These are phyloP conservation scores for Dichetophora obliterata DNA, from an alignment of 2,888 invertebrate genomes.

Conservation along the genomic window DNA sequence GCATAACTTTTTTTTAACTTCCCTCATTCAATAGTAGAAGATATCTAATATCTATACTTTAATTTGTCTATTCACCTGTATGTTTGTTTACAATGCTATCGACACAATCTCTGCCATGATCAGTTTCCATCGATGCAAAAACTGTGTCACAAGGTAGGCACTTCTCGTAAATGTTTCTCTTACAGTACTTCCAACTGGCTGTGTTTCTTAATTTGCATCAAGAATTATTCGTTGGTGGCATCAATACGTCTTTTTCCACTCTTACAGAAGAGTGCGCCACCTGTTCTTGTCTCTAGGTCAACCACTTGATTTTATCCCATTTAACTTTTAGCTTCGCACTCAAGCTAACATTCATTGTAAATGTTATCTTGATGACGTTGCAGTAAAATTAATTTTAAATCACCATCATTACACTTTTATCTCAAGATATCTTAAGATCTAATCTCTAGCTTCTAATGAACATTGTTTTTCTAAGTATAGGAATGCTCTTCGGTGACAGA, in stretches of 20 bases:
- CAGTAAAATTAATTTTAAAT: neutral
- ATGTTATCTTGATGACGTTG: conserved; percentile 1
- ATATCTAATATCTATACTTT: neutral
- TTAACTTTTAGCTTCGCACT: neutral
- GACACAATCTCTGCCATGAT: neutral
- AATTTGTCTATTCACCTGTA: neutral
- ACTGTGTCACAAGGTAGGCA: neutral
- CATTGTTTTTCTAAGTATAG: neutral
- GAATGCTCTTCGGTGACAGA: neutral
- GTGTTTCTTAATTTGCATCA: neutral
- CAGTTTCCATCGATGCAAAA: neutral
- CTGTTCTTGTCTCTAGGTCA: neutral
- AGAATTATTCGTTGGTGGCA: neutral
- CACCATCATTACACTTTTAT: neutral
- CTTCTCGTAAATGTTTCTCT: neutral
- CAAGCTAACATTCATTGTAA: neutral
- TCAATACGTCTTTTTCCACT: neutral
- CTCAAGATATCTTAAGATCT: neutral
- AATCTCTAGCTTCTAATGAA: neutral
- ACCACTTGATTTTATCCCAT: neutral
- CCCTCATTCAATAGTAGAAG: too few relatives aligned
- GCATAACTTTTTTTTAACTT: conserved; percentile 32
- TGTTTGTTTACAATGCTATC: neutral
- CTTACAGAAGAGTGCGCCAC: neutral
- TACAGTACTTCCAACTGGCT: neutral